Base-by-base conservation (phyloP, 2,113 vertebrate species). In the Grallaria varia region DNA sequence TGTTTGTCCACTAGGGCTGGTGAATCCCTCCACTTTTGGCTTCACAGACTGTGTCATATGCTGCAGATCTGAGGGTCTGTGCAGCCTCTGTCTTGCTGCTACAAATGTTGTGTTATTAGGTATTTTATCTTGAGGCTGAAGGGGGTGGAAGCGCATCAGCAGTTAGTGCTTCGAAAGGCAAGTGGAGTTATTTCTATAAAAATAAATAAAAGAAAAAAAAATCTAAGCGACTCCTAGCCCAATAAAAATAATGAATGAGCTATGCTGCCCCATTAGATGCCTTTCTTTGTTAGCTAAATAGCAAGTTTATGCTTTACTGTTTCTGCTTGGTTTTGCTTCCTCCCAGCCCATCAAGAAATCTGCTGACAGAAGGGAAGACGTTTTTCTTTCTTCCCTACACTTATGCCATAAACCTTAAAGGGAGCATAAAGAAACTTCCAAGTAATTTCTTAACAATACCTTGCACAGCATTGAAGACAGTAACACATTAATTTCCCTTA, bases 231-330 rank as follows among this genome's bases (percentile, higher is more conserved):
- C 33, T 80, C 12, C 19, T 83, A 89, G 33, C 17, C 24, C 1
- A 71, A 79, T 80, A 95, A 96, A 91, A 95, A 58, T 91, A 95
- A 96, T 44, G 37, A 84, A 89, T 22, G 30, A 78, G 37, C 25
- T 55, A 35, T 55, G 33, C 40, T 85, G 8, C 11, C 39, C 69
- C 45, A 49, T 83, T 82, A 87, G 59, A 87, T 53, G 14, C 14
- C 8, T 35, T 84, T 59, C 72, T 53, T 93, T 84, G 12, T 59
- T 84, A 73, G 37, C 78, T 91, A 76, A 91, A 85, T 84, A 62
- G 33, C 21, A 72, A 52, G 23, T 82, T 76, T 87, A 58, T 78
- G 35, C 18, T 81, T 93, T 91, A 84, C n/a, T 89, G 13, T 76
- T 92, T 93, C 81, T 89, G 44, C 53, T 79, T 78, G 27, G 6